phyloP scores from a whole-genome alignment of 2,113 vertebrate genomes.

The Prolemur simus region DNA sequence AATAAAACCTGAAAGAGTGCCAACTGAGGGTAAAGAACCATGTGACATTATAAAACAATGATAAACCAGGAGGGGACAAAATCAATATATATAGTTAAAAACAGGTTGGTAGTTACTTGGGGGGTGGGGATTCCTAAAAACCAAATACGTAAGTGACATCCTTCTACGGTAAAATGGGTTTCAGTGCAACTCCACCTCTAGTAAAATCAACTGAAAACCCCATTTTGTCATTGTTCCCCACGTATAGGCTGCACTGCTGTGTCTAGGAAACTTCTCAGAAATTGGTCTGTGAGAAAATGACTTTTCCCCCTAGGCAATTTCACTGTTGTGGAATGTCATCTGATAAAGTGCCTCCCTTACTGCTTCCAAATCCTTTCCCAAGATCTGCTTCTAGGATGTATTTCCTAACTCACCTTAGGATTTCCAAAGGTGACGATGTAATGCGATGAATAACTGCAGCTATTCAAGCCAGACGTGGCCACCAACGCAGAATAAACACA shows the following conservation, averaged over 20 bases:
- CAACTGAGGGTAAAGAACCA: background rate
- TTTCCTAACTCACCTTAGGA: background rate
- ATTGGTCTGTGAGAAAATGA: background rate
- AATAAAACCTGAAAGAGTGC: background rate
- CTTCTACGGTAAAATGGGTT: background rate
- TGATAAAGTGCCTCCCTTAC: background rate
- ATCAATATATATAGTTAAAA: background rate
- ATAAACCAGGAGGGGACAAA: background rate
- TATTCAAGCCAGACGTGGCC: background rate
- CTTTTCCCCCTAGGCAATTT: background rate
- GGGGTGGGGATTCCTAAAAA: background rate
- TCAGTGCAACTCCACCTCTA: background rate
- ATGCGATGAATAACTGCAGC: background rate
- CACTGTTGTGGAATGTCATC: background rate
- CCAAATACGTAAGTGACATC: background rate
- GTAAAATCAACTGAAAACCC: background rate
- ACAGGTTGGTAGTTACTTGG: background rate
- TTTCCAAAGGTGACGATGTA: background rate
- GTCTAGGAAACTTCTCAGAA: background rate
- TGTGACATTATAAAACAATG: background rate
- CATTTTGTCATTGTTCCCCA: background rate
- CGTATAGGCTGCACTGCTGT: background rate
- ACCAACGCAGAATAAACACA: background rate
- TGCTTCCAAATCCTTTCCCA: background rate
- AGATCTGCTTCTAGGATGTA: background rate